Evolutionary conservation across 2,888 invertebrate genomes (phyloP).

Genomic region (Magallana nippona): DNA sequence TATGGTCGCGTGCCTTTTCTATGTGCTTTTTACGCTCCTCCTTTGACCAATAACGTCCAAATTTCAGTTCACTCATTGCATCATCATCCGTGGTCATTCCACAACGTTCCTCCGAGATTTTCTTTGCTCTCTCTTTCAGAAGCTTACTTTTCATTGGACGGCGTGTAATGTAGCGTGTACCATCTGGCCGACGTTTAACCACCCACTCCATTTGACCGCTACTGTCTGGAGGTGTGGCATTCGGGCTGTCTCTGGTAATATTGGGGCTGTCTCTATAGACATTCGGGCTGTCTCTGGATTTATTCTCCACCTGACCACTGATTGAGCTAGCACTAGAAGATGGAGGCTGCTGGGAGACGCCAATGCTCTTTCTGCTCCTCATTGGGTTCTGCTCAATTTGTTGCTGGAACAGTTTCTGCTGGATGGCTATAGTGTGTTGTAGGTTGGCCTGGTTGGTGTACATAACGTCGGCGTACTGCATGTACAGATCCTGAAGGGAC

Average conservation of each 20-base stretch:
- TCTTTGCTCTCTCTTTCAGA: conserved; percentile 85
- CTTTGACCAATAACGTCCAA: conserved; percentile 88
- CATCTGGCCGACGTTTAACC: conserved; percentile 88
- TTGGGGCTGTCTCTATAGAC: conserved; percentile 8
- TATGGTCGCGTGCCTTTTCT: conserved; percentile 86
- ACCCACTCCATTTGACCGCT: conserved; percentile 84
- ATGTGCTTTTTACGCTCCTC: conserved; percentile 88
- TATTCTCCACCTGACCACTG: conserved; percentile 15
- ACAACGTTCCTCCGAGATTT: conserved; percentile 85
- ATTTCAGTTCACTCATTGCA: conserved; percentile 88
- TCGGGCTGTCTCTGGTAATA: conserved; percentile 37
- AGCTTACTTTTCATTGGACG: conserved; percentile 86
- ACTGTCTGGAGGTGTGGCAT: conserved; percentile 64
- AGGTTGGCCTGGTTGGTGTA: conserved; percentile 87
- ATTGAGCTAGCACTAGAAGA: conserved; percentile 33
- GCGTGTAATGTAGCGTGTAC: conserved; percentile 88
- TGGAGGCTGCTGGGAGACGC: conserved; percentile 37
- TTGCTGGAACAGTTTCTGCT: conserved; percentile 83
- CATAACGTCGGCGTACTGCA: conserved; percentile 84
- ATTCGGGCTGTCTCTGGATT: background rate
- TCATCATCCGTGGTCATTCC: conserved; percentile 89
- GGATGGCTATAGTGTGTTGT: conserved; percentile 86
- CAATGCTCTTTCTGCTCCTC: conserved; percentile 39
- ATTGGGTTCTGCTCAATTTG: conserved; percentile 72
- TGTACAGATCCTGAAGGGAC: conserved; percentile 76